Conservation (phyloP, 2,113 vertebrate species). For the Sminthopsis crassicaudata region DNA sequence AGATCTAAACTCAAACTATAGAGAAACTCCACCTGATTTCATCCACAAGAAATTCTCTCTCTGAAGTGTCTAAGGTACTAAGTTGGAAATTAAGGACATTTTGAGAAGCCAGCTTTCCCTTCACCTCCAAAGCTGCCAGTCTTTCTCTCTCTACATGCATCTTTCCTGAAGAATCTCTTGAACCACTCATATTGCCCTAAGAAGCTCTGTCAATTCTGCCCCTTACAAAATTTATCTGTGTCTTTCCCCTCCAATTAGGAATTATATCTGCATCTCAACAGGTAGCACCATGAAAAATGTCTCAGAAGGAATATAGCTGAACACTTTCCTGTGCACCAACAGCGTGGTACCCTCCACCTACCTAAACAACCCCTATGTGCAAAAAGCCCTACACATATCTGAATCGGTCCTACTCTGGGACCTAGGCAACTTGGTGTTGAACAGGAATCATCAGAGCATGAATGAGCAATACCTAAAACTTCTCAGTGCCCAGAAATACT, state of each 20-base stretch:
- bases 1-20: background rate
- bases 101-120: background rate
- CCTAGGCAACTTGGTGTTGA: conserved; percentile 93
- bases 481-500: conserved; percentile 91
- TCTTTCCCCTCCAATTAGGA: background rate
- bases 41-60: background rate
- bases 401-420: conserved; percentile 86
- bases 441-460: conserved; percentile 89
- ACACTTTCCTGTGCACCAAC: conserved; percentile 94
- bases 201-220: background rate
- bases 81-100: background rate
- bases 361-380: conserved; percentile 89
- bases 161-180: background rate
- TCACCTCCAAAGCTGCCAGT: background rate
- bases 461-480: conserved; percentile 94
- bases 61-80: background rate
- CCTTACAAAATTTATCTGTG: background rate
- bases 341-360: conserved; percentile 88
- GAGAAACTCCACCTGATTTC: background rate
- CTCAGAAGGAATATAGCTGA: conserved; percentile 78
- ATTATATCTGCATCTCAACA: background rate
- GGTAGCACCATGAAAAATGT: background rate
- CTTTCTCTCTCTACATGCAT: background rate
- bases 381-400: conserved; percentile 90
- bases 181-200: background rate